Evolutionary conservation across 2,888 invertebrate species (phyloP), one percentile per base, ranked within the genome.

Genomic region (Drosophila paracracens): DNA sequence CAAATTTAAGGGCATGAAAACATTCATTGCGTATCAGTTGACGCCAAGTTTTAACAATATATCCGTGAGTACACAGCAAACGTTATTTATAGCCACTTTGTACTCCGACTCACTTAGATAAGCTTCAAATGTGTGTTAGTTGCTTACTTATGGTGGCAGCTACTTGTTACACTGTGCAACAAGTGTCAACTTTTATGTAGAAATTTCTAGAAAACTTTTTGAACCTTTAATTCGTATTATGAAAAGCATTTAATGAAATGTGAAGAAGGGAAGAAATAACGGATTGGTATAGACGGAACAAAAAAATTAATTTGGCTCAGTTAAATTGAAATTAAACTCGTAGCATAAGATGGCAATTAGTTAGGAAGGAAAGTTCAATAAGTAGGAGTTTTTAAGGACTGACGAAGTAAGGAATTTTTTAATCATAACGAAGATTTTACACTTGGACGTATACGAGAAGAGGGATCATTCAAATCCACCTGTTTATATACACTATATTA

Each of bases 1-100:
- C 0, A 99, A 99, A 94, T 95, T 99, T 91, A 99, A 99, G 92
- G 99, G 99, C 50, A 95, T 99, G 86, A 99, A 99, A 94, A 99
- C 98, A 91, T 99, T 97, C 91, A 99, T 99, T 87, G 98, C 98
- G 54, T 99, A 99, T 94, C 98, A 98, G 91, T 93, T 99, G 74
- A 99, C 98, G 62, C 99, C 99, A 4, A 97, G 98, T 93, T 98
- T 98, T 92, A 98, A 97, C 92, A 97, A 97, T 91, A 97, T 98
- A 84, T 97, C 98, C 94, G 99, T 98, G 35, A 92, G 93, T 92
- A 70, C 51, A 40, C 52, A 40, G 13, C 10, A 8, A 18, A 29
- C n/a, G n/a, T 40, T 57, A 40, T 46, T 51, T 51, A 35, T 43
- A 35, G 18, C 33, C 18, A 51, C 8, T 35, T 27, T 46, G 40